Evolutionary conservation across 1,140 invertebrate genomes (phyloP).

Genomic region (Platyura marginata): DNA sequence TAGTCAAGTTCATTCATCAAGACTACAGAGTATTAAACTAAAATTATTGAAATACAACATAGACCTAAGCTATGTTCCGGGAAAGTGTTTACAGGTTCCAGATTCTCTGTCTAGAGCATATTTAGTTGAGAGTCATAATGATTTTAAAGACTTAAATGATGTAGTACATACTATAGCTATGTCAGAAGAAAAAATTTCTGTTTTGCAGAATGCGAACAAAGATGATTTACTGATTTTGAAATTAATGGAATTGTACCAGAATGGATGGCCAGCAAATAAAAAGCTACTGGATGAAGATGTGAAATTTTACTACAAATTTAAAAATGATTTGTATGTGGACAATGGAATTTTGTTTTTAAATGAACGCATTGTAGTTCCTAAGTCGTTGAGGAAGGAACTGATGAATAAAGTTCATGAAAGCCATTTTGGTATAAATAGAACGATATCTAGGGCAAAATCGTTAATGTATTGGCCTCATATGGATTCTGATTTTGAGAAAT

Average conservation of each 20-base stretch:
- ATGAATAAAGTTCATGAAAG: conserved; percentile 17
- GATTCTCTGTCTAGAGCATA: conserved; percentile 12
- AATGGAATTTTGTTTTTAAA: conserved; percentile 15
- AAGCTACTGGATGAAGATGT: conserved; percentile 6
- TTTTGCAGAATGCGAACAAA: conserved; percentile 6
- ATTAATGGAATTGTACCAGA: conserved; percentile 6
- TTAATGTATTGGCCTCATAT: conserved; percentile 22
- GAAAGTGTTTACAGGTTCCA: conserved; percentile 10
- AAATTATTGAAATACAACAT: conserved; percentile 19
- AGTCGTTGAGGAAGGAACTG: conserved; percentile 12
- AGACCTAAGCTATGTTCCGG: conserved; percentile 9
- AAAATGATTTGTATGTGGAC: conserved; percentile 9
- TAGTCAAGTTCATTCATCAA: conserved; percentile 12
- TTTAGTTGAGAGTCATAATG: conserved; percentile 3
- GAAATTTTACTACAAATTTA: conserved; percentile 8
- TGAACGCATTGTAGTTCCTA: conserved; percentile 15
- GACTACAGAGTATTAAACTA: conserved; percentile 24
- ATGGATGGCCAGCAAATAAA: conserved; percentile 7
- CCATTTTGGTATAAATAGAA: conserved; percentile 12
- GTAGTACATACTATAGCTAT: conserved; percentile 5
- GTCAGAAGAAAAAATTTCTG: conserved; percentile 4
- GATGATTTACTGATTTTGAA: conserved; percentile 8
- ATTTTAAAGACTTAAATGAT: conserved; percentile 6
- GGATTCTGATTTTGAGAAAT: conserved; percentile 13
- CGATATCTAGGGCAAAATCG: conserved; percentile 15